phyloP scores from a whole-genome alignment of 2,113 vertebrate species.

The Daboia siamensis region DNA sequence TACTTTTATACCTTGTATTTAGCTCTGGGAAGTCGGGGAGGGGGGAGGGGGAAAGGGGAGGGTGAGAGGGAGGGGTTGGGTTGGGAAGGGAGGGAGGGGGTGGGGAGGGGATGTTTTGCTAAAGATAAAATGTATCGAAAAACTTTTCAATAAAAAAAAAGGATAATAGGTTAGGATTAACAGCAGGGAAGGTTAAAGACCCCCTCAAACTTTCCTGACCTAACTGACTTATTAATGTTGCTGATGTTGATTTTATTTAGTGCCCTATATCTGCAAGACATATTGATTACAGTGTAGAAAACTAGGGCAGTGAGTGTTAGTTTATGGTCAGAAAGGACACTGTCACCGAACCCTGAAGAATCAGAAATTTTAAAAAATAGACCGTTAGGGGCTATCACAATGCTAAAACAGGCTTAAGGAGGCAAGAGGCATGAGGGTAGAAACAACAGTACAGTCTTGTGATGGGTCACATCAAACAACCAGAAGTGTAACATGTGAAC shows the following conservation, averaged over 20 bases:
- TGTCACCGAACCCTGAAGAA: neutral
- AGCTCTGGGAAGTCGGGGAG: too few relatives aligned
- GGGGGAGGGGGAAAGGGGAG: too few relatives aligned
- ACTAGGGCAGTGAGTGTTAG: neutral
- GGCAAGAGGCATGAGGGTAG: neutral
- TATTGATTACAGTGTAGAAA: neutral
- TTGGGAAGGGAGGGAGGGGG: too few relatives aligned
- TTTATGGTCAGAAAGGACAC: neutral
- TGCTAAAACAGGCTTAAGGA: neutral
- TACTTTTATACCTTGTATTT: too few relatives aligned
- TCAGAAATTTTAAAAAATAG: neutral
- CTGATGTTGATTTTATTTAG: neutral
- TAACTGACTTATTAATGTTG: neutral
- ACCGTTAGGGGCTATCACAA: neutral
- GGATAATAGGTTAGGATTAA: neutral
- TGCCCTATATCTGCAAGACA: neutral
- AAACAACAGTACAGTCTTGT: neutral
- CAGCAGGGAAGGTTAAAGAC: neutral
- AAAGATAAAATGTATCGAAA: too few relatives aligned
- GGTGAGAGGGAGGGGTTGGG: too few relatives aligned
- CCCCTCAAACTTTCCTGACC: neutral
- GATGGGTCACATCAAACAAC: neutral
- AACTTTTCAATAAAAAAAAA: too few relatives aligned
- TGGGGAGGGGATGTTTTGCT: too few relatives aligned
- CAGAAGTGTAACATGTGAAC: neutral